Percentiles rank a stretch among this genome's conserved stretches.
phyloP scores from a whole-genome alignment of 2,113 vertebrate species.

The Scolopax mira region DNA sequence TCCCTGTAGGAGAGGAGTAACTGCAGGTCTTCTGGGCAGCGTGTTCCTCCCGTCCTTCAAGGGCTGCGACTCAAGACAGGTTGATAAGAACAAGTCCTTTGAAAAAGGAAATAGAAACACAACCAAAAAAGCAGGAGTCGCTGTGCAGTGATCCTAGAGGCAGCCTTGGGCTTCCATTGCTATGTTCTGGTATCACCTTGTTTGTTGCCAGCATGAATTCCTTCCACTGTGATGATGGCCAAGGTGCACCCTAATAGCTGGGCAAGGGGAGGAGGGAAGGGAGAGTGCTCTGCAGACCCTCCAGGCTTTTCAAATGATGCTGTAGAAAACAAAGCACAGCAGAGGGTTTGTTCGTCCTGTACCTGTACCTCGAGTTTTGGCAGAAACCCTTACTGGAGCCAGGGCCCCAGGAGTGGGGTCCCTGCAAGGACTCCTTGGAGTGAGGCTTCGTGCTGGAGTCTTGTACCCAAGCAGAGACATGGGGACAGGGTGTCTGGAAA shows the following conservation, averaged over 20 bases:
- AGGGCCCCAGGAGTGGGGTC: accelerated
- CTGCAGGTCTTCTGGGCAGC: background rate
- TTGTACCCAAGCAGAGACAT: accelerated
- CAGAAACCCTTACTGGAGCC: background rate
- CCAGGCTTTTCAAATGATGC: no score
- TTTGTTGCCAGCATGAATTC: background rate
- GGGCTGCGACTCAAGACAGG: background rate
- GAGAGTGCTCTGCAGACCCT: accelerated
- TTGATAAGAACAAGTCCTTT: background rate
- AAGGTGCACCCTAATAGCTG: accelerated
- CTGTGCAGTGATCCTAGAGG: background rate
- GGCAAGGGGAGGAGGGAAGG: background rate
- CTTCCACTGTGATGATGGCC: accelerated
- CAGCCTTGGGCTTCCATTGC: background rate
- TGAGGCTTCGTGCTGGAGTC: accelerated
- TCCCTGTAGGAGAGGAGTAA: background rate
- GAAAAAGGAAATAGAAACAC: background rate
- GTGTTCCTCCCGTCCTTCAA: accelerated
- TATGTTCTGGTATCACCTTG: accelerated
- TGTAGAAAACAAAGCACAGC: background rate
- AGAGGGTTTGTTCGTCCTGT: background rate
- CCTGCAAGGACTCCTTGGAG: background rate
- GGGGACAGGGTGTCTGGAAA: background rate
- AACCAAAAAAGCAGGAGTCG: background rate
- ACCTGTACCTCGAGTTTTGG: accelerated